Evolutionary conservation across 1,140 invertebrate genomes (phyloP), one percentile per base, ranked within the genome.

Genomic region (Apis laboriosa): DNA sequence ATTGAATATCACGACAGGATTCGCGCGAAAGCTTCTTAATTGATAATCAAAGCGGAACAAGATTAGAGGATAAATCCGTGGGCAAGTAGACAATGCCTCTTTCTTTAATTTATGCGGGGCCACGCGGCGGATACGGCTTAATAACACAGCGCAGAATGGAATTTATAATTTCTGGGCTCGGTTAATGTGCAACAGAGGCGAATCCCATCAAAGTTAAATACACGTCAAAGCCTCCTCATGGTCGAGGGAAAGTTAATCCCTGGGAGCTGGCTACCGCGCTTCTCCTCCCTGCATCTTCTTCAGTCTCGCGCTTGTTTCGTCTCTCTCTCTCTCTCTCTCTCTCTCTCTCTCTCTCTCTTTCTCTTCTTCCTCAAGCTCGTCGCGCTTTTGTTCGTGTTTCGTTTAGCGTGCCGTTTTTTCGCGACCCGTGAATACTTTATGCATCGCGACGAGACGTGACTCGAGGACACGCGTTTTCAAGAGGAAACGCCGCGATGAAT

Each of bases 121-220:
- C 15, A 49, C 19, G 49, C 51, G 7, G 12, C 17, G 28, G 19
- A 28, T 11, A 9, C 9, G 55, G 28, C 64, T 73, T 64, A 61
- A 56, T 53, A 79, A 72, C 21, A 4, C 19, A 17, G 34, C 53
- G 24, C 24, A 15, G 24, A 21, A 43, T 43, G 58, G 43, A 73
- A 73, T 80, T 80, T 61, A 49, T 64, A 72, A 84, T 78, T 78
- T 56, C 66, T 24, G 11, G 43, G 58, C 58, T 72, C 51, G 12
- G 15, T 61, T 73, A 63, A 72, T 24, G 28, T 51, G 19, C 58
- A 28, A 61, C 67, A n/a, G 55, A n/a, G 70, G 56, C 80, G 7
- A 86, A 77, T 87, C 72, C 84, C 67, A 86, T 88, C 77, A 88
- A 89, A 89, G 80, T 88, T 89, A 88, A 89, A 82, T 79, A 84